Percentiles rank a stretch among this genome's conserved stretches.
Conservation (phyloP, 37 sponge, comb jelly and placozoan genomes). For the Petrosia ficiformis region DNA sequence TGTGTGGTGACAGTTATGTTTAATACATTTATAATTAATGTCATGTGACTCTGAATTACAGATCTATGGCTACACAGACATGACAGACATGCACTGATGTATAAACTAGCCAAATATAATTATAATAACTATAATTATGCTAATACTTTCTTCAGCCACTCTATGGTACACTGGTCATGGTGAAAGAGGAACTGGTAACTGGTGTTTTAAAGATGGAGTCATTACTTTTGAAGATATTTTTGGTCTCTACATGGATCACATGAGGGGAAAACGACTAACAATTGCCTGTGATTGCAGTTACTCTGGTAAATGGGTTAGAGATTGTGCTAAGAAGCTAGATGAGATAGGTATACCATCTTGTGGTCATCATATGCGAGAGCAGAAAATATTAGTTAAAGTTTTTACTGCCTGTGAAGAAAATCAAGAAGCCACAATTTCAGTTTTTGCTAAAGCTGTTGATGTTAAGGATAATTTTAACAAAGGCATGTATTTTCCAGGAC, state of each 20-base stretch:
- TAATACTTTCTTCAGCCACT: too few relatives aligned
- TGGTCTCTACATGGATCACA: conserved; percentile 34
- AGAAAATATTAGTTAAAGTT: conserved; percentile 47
- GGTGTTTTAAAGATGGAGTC: too few relatives aligned
- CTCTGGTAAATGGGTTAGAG: conserved; percentile 55
- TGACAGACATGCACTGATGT: not conserved
- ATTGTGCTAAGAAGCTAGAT: conserved; percentile 29
- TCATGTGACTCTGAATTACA: too few relatives aligned
- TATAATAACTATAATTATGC: not conserved
- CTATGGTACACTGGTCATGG: conserved; percentile 19
- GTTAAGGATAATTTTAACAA: conserved; percentile 2
- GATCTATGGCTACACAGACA: too few relatives aligned
- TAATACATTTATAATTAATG: too few relatives aligned
- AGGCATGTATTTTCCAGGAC: too few relatives aligned
- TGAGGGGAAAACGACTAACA: conserved; percentile 34
- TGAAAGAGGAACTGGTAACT: too few relatives aligned
- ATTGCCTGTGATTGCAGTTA: conserved; percentile 55
- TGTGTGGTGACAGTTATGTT: too few relatives aligned
- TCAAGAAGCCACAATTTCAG: conserved; percentile 10
- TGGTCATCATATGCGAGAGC: conserved; percentile 56
- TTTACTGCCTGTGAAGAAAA: conserved; percentile 34
- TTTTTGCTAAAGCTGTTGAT: not conserved
- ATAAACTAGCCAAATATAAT: not conserved
- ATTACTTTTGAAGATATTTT: conserved; percentile 59
- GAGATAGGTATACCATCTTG: conserved; percentile 41